These are phyloP conservation scores for Chelon labrosus DNA, from an alignment of 2,797 vertebrate species.

Conservation along the genomic window DNA sequence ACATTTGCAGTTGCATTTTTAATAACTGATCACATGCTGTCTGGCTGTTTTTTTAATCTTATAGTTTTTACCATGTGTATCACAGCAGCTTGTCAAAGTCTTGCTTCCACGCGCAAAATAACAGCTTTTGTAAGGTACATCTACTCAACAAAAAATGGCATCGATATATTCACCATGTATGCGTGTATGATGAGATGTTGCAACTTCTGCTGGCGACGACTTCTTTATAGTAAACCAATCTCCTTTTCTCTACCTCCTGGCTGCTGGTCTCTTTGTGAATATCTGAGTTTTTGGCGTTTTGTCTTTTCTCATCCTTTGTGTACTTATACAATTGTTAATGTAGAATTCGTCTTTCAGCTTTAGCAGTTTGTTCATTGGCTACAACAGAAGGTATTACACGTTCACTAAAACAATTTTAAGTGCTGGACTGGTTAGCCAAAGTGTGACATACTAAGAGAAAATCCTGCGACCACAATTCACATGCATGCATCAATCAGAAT, in stretches of 20 bases:
- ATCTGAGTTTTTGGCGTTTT: not conserved
- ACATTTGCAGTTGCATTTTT: constrained; percentile 42
- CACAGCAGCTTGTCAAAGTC: constrained; percentile 74
- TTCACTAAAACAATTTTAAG: too few relatives aligned
- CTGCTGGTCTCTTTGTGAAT: constrained; percentile 44
- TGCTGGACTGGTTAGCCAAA: too few relatives aligned
- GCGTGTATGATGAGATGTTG: constrained; percentile 86
- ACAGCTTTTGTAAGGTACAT: constrained; percentile 83
- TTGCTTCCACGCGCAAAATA: constrained; percentile 79
- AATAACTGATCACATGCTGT: constrained; percentile 47
- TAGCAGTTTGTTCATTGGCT: too few relatives aligned
- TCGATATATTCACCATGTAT: constrained; percentile 86
- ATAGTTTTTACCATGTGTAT: constrained; percentile 72
- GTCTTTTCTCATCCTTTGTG: not conserved
- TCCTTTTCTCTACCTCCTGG: constrained; percentile 83
- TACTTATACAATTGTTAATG: not conserved
- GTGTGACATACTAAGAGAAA: too few relatives aligned
- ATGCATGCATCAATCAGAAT: too few relatives aligned
- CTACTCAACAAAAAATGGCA: constrained; percentile 76
- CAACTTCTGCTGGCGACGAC: constrained; percentile 85
- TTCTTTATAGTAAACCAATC: constrained; percentile 89
- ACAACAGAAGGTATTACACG: too few relatives aligned
- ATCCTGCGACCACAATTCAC: too few relatives aligned
- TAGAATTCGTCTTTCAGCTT: too few relatives aligned
- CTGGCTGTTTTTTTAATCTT: constrained; percentile 57